A percentile compares a stretch with the other conserved stretches of the same genome.
phyloP scores from a whole-genome alignment of 2,888 invertebrate species.

The Gnatocerus cornutus region DNA sequence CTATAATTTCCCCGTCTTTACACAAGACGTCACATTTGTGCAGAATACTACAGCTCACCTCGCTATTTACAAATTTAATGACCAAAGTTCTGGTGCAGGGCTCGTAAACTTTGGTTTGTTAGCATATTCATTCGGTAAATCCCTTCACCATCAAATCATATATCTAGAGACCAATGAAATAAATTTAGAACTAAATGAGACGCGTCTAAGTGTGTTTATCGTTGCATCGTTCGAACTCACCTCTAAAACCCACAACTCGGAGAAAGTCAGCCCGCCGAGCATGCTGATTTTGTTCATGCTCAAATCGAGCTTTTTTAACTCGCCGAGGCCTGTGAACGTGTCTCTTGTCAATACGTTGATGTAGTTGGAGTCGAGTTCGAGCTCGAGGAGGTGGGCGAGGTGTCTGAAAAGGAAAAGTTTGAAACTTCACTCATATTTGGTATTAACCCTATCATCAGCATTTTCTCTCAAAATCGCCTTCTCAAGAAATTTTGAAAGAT shows the following conservation, averaged over 20 bases:
- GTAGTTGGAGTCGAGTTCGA: conserved; percentile 87
- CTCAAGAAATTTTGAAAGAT: neutral
- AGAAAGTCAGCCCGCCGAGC: conserved; percentile 86
- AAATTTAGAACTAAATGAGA: conserved; percentile 26
- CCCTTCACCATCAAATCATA: conserved; percentile 29
- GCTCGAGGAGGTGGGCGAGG: conserved; percentile 81
- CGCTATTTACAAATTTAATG: conserved; percentile 41
- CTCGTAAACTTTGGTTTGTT: conserved; percentile 31
- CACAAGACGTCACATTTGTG: conserved; percentile 16
- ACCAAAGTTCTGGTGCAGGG: conserved; percentile 36
- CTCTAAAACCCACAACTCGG: conserved; percentile 79
- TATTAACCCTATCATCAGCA: neutral
- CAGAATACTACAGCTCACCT: conserved; percentile 23
- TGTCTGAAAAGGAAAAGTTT: conserved; percentile 70
- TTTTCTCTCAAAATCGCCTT: neutral
- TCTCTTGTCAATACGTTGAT: conserved; percentile 83
- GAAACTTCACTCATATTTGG: too few relatives aligned
- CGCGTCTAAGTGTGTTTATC: conserved; percentile 29
- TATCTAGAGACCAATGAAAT: conserved; percentile 14
- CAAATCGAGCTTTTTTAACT: conserved; percentile 82
- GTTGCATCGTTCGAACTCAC: conserved; percentile 46
- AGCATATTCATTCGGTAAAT: conserved; percentile 32
- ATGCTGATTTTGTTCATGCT: conserved; percentile 83
- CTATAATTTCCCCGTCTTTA: conserved; percentile 26
- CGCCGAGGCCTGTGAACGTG: conserved; percentile 84